Percentiles rank a stretch among this genome's conserved stretches.
Evolutionary conservation across 2,888 invertebrate species (phyloP).

Genomic region (Sminthurides aquaticus): DNA sequence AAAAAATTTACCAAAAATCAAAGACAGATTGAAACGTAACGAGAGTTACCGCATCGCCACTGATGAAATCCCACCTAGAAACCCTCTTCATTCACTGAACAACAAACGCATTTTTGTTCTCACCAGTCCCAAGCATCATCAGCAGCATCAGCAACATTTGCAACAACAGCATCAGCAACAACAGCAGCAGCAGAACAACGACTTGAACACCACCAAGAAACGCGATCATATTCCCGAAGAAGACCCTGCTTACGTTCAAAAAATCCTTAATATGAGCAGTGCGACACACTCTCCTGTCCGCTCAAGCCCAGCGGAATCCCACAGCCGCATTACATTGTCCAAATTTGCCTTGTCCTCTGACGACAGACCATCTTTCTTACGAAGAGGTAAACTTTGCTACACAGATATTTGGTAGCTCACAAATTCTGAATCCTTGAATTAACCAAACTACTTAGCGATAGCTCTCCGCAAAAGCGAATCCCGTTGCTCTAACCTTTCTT

Average conservation of each 20-base stretch:
- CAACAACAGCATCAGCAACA: not conserved
- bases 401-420: conserved; percentile 43
- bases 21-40: conserved; percentile 42
- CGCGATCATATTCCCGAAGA: conserved; percentile 43
- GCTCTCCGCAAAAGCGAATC: no score
- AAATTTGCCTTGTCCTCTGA: conserved; percentile 42
- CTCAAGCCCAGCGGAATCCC: conserved; percentile 22
- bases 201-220: conserved; percentile 29
- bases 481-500: no score
- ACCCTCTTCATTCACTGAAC: conserved; percentile 9
- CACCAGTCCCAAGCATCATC: not conserved
- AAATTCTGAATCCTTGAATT: no score
- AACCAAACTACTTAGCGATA: no score
- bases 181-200: not conserved
- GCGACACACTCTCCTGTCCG: conserved; percentile 18
- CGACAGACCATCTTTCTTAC: conserved; percentile 42
- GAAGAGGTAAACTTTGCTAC: conserved; percentile 43
- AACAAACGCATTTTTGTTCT: conserved; percentile 16
- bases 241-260: conserved; percentile 41
- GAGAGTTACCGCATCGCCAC: conserved; percentile 44
- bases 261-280: conserved; percentile 40
- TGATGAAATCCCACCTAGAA: conserved; percentile 28
- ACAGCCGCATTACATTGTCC: conserved; percentile 34
- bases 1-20: conserved; percentile 42
- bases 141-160: not conserved